phyloP scores from a whole-genome alignment of 2,888 invertebrate genomes.

The Odiellus spinosus region DNA sequence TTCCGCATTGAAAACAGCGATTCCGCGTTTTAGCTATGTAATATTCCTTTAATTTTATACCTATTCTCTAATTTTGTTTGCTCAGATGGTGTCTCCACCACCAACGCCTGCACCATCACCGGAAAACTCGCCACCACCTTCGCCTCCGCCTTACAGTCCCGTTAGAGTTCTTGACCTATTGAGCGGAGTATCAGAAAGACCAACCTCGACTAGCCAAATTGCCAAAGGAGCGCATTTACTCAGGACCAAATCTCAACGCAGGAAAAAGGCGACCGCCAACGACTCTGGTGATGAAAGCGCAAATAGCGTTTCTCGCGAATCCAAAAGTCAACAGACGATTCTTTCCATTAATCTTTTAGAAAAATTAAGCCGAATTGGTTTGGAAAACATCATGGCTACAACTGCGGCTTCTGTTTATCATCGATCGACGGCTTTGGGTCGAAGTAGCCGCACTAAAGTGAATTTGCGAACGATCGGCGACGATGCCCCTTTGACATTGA shows the following conservation, averaged over 20 bases:
- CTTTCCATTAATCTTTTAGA: slow-evolving; percentile 11
- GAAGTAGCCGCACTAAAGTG: not conserved
- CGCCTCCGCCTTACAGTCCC: slow-evolving; percentile 14
- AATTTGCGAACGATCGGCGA: slow-evolving; percentile 7
- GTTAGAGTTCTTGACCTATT: slow-evolving; percentile 14
- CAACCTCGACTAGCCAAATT: not conserved
- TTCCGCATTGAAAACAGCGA: no score
- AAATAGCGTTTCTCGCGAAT: no score
- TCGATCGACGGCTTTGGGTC: not conserved
- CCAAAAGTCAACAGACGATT: no score
- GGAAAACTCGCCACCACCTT: slow-evolving; percentile 17
- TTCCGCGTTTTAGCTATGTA: no score
- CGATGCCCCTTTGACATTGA: slow-evolving; percentile 4
- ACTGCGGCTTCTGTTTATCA: slow-evolving; percentile 1
- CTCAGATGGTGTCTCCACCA: slow-evolving; percentile 12
- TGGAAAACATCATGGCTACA: slow-evolving; percentile 10
- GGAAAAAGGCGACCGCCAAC: no score
- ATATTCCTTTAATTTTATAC: no score
- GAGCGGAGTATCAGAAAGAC: slow-evolving; percentile 7
- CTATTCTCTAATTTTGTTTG: no score
- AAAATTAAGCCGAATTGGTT: slow-evolving; percentile 13
- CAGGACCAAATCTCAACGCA: not conserved
- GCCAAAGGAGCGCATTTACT: slow-evolving; percentile 14
- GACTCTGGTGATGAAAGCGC: no score
- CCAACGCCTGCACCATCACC: slow-evolving; percentile 18